Evolutionary conservation across 1,140 invertebrate genomes (phyloP).

Genomic region (Drosophila saltans): DNA sequence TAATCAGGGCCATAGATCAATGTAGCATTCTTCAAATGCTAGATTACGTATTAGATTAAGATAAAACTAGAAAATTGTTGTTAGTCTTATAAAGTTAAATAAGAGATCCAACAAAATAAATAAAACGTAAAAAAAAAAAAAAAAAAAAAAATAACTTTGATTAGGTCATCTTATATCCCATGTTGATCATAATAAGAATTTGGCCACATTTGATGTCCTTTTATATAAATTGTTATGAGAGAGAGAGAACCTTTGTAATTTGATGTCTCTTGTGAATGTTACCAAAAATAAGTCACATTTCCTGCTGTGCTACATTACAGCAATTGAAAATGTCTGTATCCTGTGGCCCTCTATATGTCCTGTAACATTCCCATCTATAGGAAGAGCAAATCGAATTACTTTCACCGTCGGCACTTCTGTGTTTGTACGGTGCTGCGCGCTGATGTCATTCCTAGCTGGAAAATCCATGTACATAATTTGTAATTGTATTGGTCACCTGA

Average conservation of each 20-base stretch:
- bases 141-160: too few relatives aligned
- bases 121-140: too few relatives aligned
- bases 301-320: neutral
- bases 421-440: conserved; percentile 44
- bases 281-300: neutral
- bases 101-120: too few relatives aligned
- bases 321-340: conserved; percentile 8
- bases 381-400: conserved; percentile 69
- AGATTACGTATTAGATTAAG: too few relatives aligned
- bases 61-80: too few relatives aligned
- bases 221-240: neutral
- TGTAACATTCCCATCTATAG: neutral
- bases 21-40: too few relatives aligned
- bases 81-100: too few relatives aligned
- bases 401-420: conserved; percentile 26
- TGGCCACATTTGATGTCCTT: neutral
- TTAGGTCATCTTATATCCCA: too few relatives aligned
- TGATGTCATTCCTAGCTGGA: conserved; percentile 66
- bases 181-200: too few relatives aligned
- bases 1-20: too few relatives aligned
- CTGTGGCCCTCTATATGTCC: neutral
- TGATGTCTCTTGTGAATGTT: neutral
- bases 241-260: neutral
- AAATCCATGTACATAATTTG: conserved; percentile 33
- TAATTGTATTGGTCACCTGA: conserved; percentile 25